A percentile compares a stretch with the other conserved stretches of the same genome.
These are phyloP conservation scores for Pangasius sanitwongsei DNA, from an alignment of 2,797 vertebrate species.

Conservation along the genomic window DNA sequence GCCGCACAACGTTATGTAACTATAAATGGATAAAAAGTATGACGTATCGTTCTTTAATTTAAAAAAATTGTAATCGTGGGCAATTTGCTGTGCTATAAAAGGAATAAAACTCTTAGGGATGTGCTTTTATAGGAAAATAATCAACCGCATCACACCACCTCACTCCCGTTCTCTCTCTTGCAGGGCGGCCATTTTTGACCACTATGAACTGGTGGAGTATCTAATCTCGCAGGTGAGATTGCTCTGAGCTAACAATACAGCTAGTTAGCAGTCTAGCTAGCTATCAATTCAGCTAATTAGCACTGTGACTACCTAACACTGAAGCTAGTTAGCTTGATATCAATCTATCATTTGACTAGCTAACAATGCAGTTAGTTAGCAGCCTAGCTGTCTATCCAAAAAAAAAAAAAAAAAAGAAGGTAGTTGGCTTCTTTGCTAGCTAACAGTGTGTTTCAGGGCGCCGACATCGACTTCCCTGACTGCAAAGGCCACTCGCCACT, in stretches of 20 bases:
- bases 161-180: background rate
- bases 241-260: background rate
- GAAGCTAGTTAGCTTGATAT: background rate
- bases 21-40: background rate
- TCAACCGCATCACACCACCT: background rate
- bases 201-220: slow-evolving; percentile 82
- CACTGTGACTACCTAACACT: background rate
- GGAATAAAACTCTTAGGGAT: background rate
- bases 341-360: background rate
- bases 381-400: too few species aligned
- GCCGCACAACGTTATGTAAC: background rate
- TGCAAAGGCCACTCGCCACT: slow-evolving; percentile 82
- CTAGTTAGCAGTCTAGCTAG: background rate
- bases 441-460: slow-evolving; percentile 69
- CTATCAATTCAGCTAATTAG: background rate
- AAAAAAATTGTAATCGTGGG: background rate
- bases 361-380: too few species aligned
- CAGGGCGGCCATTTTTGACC: slow-evolving; percentile 85
- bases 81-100: background rate
- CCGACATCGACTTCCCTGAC: slow-evolving; percentile 81
- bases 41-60: background rate
- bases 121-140: background rate
- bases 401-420: background rate
- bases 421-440: background rate
- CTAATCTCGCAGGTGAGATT: slow-evolving; percentile 83